These are phyloP conservation scores for Drosophila picticornis DNA, from an alignment of 2,888 invertebrate species.

Conservation along the genomic window DNA sequence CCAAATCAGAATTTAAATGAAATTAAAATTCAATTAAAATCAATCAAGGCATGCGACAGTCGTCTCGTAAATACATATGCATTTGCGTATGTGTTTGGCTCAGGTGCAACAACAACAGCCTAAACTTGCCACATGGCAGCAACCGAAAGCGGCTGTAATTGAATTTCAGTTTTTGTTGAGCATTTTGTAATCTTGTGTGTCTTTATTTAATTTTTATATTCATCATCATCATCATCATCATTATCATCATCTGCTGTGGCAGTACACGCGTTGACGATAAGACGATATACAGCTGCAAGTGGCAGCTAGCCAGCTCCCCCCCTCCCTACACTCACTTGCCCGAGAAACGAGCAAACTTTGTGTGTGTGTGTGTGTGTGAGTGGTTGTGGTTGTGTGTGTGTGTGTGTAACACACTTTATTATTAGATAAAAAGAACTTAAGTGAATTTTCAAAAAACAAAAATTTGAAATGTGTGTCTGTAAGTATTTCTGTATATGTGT, in stretches of 20 bases:
- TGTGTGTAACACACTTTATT: constrained; percentile 57
- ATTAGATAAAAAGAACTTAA: constrained; percentile 78
- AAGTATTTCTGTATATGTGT: background rate
- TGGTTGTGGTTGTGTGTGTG: too few relatives aligned
- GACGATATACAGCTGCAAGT: constrained; percentile 59
- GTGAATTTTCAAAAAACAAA: constrained; percentile 65
- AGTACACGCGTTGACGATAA: constrained; percentile 31
- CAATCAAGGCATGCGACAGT: constrained; percentile 50
- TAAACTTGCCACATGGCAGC: constrained; percentile 30
- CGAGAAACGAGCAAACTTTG: too few relatives aligned
- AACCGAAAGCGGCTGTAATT: constrained; percentile 44
- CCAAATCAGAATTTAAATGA: constrained; percentile 39
- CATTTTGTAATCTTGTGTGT: constrained; percentile 61
- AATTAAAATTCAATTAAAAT: constrained; percentile 70
- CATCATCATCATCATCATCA: constrained; percentile 31
- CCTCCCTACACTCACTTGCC: too few relatives aligned
- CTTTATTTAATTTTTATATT: constrained; percentile 68
- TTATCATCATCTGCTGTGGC: constrained; percentile 14
- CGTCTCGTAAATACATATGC: background rate
- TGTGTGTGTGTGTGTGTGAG: constrained; percentile 6
- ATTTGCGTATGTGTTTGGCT: background rate
- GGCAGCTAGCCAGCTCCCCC: constrained; percentile 36
- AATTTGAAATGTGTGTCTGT: constrained; percentile 37
- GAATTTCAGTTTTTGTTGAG: constrained; percentile 53
- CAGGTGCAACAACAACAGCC: constrained; percentile 19